Evolutionary conservation across 2,797 vertebrate species (phyloP), one percentile per base, ranked within the genome.

Genomic region (Lacerta agilis): DNA sequence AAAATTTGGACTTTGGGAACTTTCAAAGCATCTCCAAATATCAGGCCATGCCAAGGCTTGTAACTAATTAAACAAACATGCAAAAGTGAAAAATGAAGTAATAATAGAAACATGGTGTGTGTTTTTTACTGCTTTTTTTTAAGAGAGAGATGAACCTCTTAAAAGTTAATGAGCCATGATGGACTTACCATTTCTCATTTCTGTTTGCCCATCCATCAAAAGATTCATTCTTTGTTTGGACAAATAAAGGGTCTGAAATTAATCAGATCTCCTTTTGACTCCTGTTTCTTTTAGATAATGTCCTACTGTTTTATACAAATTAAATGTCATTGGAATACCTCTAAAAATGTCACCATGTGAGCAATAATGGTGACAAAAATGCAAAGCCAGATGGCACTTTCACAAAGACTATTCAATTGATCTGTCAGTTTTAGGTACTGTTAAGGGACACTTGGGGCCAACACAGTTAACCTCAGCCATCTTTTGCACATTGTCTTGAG

Each of bases 181-280:
- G 0, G 41, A 73, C 1, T 71, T 79, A 86, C 1, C 1, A 27
- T 77, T 90, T 89, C 71, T 73, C 10, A 82, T 86, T 43, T 77
- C 27, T 82, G 4, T 82, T 79, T 82, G 84, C 84, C n/a, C 7
- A 81, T 84, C 75, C 1, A 88, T n/a, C 23, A 76, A 71, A 87
- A 15, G 45, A 87, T 75, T 90, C 79, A 71, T 83, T 55, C 10
- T 91, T 91, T 88, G 33, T 88, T 80, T 88, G 43, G 73, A 75
- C 8, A 90, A 90, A 75, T 2, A 82, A 85, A 88, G 80, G 1
- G 13, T 11, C 5, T 88, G 66, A 91, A 88, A 80, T 71, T 85
- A 90, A 71, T 81, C 73, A 90, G 45, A 72, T 33, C 8, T 85
- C 79, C 81, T 4, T 43, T 43, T 45, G 41, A 75, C 0, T 0